A percentile compares a stretch with the other conserved stretches of the same genome.
Conservation (phyloP, 2,113 vertebrate genomes). For the Phylloscopus whistleri region DNA sequence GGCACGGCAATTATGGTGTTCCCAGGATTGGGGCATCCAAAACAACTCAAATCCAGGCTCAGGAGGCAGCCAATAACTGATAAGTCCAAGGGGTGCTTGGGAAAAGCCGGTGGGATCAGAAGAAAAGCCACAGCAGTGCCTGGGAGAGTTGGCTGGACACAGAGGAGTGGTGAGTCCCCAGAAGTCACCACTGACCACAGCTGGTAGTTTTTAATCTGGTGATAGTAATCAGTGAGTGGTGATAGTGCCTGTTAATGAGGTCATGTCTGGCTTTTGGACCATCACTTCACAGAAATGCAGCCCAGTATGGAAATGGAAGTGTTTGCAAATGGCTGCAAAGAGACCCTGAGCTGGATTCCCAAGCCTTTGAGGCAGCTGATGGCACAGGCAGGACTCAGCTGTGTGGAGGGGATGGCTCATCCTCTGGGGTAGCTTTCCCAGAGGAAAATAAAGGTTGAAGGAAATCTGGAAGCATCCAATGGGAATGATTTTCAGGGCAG, state of each 20-base stretch:
- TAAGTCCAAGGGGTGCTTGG: background rate
- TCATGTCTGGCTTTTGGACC: background rate
- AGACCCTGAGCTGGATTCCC: background rate
- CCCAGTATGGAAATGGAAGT: background rate
- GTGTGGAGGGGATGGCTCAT: background rate
- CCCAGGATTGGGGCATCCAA: background rate
- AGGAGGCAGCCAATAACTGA: background rate
- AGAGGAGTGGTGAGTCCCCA: no score
- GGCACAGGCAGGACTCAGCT: background rate
- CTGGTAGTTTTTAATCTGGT: background rate
- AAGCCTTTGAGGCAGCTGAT: background rate
- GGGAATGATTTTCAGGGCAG: background rate
- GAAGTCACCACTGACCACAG: background rate
- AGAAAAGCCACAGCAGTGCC: rapidly evolving
- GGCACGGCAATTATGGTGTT: background rate
- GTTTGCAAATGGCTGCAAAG: background rate
- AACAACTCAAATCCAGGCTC: background rate
- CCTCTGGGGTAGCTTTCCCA: background rate
- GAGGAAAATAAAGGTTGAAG: background rate
- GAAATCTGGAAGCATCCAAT: background rate
- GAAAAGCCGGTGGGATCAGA: background rate
- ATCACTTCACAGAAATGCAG: background rate
- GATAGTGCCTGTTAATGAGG: rapidly evolving
- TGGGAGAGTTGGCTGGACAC: background rate
- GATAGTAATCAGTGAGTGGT: background rate